Base-by-base conservation (phyloP, 2,113 vertebrate species). In the Cavia aperea region DNA sequence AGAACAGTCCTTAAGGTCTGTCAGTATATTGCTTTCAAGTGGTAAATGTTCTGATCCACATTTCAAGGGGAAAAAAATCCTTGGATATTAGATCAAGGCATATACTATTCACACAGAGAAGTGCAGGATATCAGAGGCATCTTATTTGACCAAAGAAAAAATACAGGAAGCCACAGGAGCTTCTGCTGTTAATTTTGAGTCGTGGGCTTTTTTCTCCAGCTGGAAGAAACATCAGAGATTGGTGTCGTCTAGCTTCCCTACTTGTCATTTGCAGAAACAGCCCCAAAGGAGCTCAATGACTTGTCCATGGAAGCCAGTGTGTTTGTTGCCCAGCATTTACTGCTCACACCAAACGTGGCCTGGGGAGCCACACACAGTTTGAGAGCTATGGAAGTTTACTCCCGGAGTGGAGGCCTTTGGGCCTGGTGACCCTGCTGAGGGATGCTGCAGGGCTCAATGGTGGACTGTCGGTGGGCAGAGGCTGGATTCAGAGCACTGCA, bases 211-310 rank as follows among this genome's bases (percentile, higher is more conserved):
- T 93, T 93, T 91, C 92, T 81, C 8, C 84, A 95, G 75, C 90
- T 95, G 90, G 70, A 94, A 63, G 81, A 92, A 87, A 65, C 88
- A 94, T 96, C 95, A 95, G 89, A 90, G 88, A 91, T 94, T 49
- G 85, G 70, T 82, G 24, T 81, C 21, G 33, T 72, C 39, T 68
- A 77, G 2, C 46, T 60, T 73, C 96, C 18, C 63, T 90, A 8
- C 91, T 89, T 93, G 87, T 79, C 83, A 95, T 91, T 81, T 94
- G 75, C 90, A 56, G 68, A 94, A 87, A 91, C 75, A 87, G 46
- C 92, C 43, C 24, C 49, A 10, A 75, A 63, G 84, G 93, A 7
- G 46, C 75, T 83, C 90, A 94, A 54, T 70, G 91, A 89, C 43
- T 90, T 21, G 49, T 15, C 92, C 60, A 26, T 86, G 46, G 81